These are phyloP conservation scores for Stichopus horrens DNA, from an alignment of 53 echinoderm and acorn worm genomes.

Conservation along the genomic window DNA sequence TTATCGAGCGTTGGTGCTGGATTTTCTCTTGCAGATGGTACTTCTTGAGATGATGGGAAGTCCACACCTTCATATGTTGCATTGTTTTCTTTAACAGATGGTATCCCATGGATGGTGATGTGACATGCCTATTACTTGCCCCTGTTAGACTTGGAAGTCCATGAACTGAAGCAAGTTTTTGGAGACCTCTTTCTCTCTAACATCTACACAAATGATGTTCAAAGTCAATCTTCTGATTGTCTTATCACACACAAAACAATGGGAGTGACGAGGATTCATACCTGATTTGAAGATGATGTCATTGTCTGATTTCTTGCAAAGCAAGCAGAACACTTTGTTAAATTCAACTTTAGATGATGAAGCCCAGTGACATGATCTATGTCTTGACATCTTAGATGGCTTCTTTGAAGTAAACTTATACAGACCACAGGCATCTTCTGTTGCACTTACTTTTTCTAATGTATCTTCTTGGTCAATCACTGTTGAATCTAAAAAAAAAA, in stretches of 20 bases:
- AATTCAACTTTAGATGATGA: neutral
- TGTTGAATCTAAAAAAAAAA: neutral
- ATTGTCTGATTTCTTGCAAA: neutral
- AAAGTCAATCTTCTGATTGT: slow-evolving; percentile 7
- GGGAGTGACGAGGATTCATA: neutral
- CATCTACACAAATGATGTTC: neutral
- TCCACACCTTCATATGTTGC: no score
- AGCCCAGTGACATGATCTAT: neutral
- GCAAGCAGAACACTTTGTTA: neutral
- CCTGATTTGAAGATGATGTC: neutral
- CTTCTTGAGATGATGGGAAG: no score
- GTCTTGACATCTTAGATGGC: neutral
- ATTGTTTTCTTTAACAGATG: no score
- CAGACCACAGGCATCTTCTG: neutral
- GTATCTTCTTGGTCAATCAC: neutral
- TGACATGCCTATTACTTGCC: no score
- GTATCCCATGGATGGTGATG: no score
- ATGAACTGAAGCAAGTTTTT: no score
- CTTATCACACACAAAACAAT: slow-evolving; percentile 17
- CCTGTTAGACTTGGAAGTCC: no score
- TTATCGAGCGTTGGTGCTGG: no score
- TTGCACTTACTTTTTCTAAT: neutral
- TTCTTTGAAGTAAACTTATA: neutral
- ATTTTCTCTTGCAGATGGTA: no score
- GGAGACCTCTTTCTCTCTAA: neutral